Percentiles rank a stretch among this genome's conserved stretches.
These are phyloP conservation scores for Gadopsis marmoratus DNA, from an alignment of 2,797 vertebrate genomes.

Conservation along the genomic window DNA sequence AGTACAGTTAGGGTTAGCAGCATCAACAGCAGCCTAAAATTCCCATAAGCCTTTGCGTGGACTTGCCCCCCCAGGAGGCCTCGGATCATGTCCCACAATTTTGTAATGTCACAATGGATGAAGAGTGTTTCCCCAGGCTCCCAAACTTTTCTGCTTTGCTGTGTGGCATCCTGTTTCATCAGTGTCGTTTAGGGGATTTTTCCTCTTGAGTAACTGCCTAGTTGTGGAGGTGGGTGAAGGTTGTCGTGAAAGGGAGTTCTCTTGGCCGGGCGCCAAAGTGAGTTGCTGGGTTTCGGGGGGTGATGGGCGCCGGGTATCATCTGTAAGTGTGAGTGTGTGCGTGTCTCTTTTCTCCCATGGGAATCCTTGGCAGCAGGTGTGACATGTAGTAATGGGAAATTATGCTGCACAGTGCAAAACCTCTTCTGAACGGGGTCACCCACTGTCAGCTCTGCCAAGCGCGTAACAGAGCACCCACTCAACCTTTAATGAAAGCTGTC, in stretches of 20 bases:
- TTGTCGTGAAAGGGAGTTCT: slow-evolving; percentile 77
- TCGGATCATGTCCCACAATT: slow-evolving; percentile 67
- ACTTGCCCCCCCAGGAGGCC: slow-evolving; percentile 54
- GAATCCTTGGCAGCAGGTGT: slow-evolving; percentile 82
- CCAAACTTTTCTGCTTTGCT: slow-evolving; percentile 77
- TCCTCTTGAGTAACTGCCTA: slow-evolving; percentile 79
- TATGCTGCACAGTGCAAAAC: slow-evolving; percentile 83
- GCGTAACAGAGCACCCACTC: slow-evolving; percentile 72
- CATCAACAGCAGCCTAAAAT: slow-evolving; percentile 43
- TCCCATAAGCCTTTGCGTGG: slow-evolving; percentile 61
- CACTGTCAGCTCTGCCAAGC: slow-evolving; percentile 79
- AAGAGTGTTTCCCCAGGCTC: slow-evolving; percentile 72
- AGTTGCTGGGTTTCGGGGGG: slow-evolving; percentile 71
- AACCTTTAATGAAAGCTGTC: slow-evolving; percentile 82
- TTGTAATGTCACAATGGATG: slow-evolving; percentile 81
- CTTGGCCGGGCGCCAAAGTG: slow-evolving; percentile 76
- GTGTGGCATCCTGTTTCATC: slow-evolving; percentile 76
- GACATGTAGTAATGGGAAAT: slow-evolving; percentile 87
- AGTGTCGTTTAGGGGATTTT: slow-evolving; percentile 79
- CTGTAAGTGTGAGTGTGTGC: slow-evolving; percentile 48
- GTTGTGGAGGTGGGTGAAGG: slow-evolving; percentile 80
- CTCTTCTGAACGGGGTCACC: slow-evolving; percentile 81
- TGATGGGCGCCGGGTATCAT: slow-evolving; percentile 74
- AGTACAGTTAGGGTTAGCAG: background rate
- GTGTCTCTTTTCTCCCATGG: slow-evolving; percentile 67